phyloP scores from a whole-genome alignment of 2,113 vertebrate genomes.

The Cacatua alba region DNA sequence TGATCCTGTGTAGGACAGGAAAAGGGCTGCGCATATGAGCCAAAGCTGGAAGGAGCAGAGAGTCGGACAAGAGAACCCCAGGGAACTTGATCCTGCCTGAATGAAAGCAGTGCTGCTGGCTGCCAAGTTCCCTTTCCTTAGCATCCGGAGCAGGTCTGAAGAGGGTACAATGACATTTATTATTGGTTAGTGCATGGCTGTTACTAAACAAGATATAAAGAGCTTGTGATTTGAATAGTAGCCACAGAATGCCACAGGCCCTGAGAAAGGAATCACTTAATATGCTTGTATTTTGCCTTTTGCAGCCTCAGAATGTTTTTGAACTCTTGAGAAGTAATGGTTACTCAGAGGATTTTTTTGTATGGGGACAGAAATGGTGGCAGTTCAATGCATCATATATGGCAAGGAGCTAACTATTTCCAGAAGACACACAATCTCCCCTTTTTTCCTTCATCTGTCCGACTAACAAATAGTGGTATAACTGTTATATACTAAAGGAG shows the following conservation, averaged over 20 bases:
- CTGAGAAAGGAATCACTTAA: background rate
- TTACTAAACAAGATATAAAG: background rate
- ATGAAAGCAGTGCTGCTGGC: background rate
- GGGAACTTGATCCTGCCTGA: background rate
- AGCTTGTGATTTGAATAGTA: background rate
- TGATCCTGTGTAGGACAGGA: background rate
- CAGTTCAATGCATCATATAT: background rate
- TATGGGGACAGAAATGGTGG: background rate
- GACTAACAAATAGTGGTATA: background rate
- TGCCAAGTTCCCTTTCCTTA: slow-evolving; percentile 3
- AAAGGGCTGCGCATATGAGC: background rate
- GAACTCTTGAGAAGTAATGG: background rate
- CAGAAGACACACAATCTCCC: background rate
- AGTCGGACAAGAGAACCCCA: background rate
- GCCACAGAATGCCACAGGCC: background rate
- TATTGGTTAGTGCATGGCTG: background rate
- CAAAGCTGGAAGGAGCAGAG: background rate
- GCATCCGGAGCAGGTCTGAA: background rate
- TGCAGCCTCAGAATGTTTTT: background rate
- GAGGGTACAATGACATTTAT: slow-evolving; percentile 8
- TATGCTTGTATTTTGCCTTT: background rate
- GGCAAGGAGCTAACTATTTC: background rate
- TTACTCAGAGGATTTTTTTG: background rate
- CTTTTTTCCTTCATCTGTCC: background rate
- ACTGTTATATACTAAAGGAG: background rate